Evolutionary conservation across 2,888 invertebrate genomes (phyloP), one percentile per base, ranked within the genome.

Genomic region (Mamestra brassicae): DNA sequence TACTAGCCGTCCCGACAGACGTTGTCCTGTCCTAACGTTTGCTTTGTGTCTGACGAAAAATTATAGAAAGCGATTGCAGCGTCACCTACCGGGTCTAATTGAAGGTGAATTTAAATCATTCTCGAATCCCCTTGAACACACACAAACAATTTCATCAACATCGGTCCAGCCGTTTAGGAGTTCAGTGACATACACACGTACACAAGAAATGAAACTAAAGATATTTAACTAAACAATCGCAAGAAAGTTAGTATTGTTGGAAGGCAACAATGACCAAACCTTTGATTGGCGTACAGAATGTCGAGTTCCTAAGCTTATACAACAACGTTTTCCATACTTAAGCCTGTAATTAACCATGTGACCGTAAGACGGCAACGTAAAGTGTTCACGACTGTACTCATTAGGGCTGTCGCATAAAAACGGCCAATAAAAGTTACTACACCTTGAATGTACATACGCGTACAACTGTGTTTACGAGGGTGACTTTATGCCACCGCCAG

Each of bases 381-480:
- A 71, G 57, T 85, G 77, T 81, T 73, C 81, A 76, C 81, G 76
- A 81, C 76, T 71, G 81, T 83, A 85, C 85, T 85, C 77, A 85
- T 83, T 83, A 83, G 38, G 64, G 60, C 50, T 64, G 76, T 45
- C 71, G 45, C 69, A 67, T 82, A 84, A 82, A 85, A 87, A 75
- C 69, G 52, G 58, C 68, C 58, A 82, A 77, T 86, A 83, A 82
- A 86, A 77, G 76, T 77, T 70, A 75, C 64, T 73, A 75, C 74
- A 80, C 80, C 73, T 77, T 69, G 60, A 76, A 86, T 77, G 74
- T 79, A 80, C 67, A 80, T 69, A 36, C 80, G 68, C 75, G 75
- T 65, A 81, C 69, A 80, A 76, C 62, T 66, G 69, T 76, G 58
- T 66, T 81, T 83, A 83, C 63, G 76, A 80, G 60, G 66, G 58